Evolutionary conservation across 2,797 vertebrate genomes (phyloP).

Genomic region (Delichon dasypus): DNA sequence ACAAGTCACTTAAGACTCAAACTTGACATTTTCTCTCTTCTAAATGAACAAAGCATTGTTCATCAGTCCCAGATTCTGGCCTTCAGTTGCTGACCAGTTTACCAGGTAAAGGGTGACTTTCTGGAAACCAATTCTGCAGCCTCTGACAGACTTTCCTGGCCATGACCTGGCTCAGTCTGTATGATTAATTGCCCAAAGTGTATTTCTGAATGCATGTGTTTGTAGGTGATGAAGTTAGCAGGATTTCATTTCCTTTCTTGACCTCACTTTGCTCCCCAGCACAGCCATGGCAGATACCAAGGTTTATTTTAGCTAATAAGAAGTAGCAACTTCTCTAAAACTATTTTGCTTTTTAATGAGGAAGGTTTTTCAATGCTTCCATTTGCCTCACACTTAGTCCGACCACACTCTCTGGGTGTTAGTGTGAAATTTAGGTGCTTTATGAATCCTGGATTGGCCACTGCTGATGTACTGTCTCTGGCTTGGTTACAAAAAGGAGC

Average conservation of each 20-base stretch:
- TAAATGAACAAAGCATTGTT: background rate
- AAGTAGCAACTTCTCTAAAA: background rate
- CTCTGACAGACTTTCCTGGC: background rate
- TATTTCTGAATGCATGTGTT: background rate
- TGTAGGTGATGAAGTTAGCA: background rate
- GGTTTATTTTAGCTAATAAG: background rate
- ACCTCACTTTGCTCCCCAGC: background rate
- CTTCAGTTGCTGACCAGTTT: background rate
- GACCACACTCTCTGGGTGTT: background rate
- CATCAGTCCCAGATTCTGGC: background rate
- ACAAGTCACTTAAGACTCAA: background rate
- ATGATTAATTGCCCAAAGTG: background rate
- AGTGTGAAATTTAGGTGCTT: background rate
- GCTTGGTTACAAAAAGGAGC: background rate
- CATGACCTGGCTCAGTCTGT: background rate
- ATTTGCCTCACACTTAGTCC: background rate
- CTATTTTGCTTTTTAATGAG: background rate
- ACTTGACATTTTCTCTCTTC: background rate
- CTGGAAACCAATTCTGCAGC: background rate
- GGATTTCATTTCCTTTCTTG: background rate
- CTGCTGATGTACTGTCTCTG: background rate
- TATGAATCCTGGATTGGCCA: background rate
- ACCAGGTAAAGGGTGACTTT: background rate
- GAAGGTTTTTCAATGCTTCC: background rate
- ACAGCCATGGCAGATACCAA: background rate